Percentiles rank a stretch among this genome's conserved stretches.
These are phyloP conservation scores for Acrossocheilus wenchowensis DNA, from an alignment of 2,797 vertebrate species.

Conservation along the genomic window DNA sequence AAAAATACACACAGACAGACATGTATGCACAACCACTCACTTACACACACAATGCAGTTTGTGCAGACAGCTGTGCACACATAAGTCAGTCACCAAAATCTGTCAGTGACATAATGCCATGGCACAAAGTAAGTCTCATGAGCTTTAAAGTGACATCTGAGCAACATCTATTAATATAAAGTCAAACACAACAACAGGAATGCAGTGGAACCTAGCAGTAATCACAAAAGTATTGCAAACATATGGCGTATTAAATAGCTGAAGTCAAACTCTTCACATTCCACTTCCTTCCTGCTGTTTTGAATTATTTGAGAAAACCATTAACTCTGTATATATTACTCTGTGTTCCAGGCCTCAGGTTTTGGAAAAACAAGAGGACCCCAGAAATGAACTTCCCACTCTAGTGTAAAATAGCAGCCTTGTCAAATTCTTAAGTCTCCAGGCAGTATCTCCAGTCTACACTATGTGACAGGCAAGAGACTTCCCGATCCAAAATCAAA, in stretches of 20 bases:
- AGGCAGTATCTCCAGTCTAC: conserved; percentile 52
- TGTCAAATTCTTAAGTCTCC: conserved; percentile 58
- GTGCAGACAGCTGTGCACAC: conserved; percentile 46
- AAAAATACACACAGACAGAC: background rate
- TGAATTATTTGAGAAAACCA: conserved; percentile 43
- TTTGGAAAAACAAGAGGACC: conserved; percentile 38
- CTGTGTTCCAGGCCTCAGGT: conserved; percentile 34
- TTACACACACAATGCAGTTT: conserved; percentile 19
- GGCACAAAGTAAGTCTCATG: conserved; percentile 35
- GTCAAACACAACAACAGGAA: conserved; percentile 6
- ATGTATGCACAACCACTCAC: background rate
- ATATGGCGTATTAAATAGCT: conserved; percentile 31
- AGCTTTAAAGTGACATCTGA: conserved; percentile 44
- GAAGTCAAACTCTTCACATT: conserved; percentile 25
- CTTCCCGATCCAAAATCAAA: conserved; percentile 61
- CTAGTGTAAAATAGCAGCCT: conserved; percentile 57
- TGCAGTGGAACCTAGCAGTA: background rate
- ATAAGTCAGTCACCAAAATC: conserved; percentile 31
- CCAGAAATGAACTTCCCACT: conserved; percentile 50
- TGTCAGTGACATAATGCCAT: conserved; percentile 37
- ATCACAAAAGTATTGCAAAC: conserved; percentile 28
- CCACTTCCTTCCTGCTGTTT: conserved; percentile 29
- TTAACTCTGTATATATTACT: conserved; percentile 41
- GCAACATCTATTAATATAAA: conserved; percentile 37
- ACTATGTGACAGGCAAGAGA: conserved; percentile 60